These are phyloP conservation scores for Clarias magur DNA, from an alignment of 2,113 vertebrate species.

Conservation along the genomic window DNA sequence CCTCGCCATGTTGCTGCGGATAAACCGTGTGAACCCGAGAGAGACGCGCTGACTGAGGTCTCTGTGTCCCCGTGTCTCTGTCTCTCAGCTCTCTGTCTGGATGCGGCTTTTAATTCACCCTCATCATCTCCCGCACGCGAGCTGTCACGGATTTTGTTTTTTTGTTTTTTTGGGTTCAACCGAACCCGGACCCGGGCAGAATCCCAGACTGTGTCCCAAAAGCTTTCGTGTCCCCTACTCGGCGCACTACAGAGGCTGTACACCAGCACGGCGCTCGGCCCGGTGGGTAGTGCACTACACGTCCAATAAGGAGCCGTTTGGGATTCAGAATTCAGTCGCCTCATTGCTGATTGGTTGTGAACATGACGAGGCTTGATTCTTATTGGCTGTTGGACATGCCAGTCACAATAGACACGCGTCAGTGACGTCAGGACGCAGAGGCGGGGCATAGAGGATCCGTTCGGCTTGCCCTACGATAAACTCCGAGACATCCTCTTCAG, in stretches of 20 bases:
- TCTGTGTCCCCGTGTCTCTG: fast-evolving
- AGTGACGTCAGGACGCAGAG: background rate
- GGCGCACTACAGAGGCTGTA: background rate
- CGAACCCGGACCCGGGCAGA: slow-evolving; percentile 65
- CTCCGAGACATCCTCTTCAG: background rate
- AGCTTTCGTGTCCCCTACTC: background rate
- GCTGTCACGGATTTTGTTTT: slow-evolving; percentile 73
- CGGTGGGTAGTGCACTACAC: background rate
- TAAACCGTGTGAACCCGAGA: background rate
- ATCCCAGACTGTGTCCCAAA: slow-evolving; percentile 53
- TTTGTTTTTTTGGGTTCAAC: slow-evolving; percentile 64
- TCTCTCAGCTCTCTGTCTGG: background rate
- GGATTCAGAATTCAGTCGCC: background rate
- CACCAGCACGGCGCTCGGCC: background rate
- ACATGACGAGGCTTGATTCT: background rate
- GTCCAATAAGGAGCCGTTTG: background rate
- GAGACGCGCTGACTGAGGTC: background rate
- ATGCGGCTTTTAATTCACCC: slow-evolving; percentile 78
- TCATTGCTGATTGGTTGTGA: background rate
- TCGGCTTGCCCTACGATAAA: background rate
- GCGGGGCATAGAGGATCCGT: background rate
- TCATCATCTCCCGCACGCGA: slow-evolving; percentile 79
- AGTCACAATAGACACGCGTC: background rate
- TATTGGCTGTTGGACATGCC: background rate
- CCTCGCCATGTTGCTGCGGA: background rate